Conservation (phyloP, 2,888 invertebrate genomes). For the Candidula unifasciata region DNA sequence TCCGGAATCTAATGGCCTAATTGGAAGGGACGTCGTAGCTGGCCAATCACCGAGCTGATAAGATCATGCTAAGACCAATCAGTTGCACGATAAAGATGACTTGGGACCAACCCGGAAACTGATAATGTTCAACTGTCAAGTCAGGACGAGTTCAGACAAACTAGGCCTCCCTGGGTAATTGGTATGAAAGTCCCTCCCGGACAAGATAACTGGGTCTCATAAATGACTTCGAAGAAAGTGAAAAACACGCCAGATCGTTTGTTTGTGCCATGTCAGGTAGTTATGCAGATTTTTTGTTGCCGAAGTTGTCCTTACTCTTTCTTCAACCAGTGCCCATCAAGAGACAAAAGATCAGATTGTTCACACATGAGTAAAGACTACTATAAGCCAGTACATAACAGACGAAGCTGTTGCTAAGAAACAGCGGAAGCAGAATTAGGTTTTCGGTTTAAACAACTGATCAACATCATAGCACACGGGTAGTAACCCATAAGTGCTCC, state of each 20-base stretch:
- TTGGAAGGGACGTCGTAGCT: constrained; percentile 39
- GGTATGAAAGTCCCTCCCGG: neutral
- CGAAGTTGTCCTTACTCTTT: no score
- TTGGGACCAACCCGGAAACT: neutral
- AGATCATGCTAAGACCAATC: constrained; percentile 34
- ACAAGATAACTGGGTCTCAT: neutral
- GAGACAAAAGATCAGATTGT: no score
- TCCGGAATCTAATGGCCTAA: constrained; percentile 24
- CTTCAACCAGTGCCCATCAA: no score
- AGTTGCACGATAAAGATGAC: constrained; percentile 10
- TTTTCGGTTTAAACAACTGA: no score
- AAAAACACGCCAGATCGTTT: neutral
- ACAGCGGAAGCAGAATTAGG: no score
- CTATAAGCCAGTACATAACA: no score
- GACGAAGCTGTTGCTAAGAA: no score
- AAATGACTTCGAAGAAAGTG: neutral
- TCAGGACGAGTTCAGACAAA: neutral
- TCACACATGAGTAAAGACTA: no score
- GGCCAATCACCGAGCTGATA: constrained; percentile 39
- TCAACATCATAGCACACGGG: no score
- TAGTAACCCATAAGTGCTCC: no score
- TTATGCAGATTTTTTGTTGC: no score
- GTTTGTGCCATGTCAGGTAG: neutral
- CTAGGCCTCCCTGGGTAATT: neutral
- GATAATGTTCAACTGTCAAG: constrained; percentile 34